These are phyloP conservation scores for Hermaeophaga mercurialis DNA, from an alignment of 2,888 invertebrate species.

Conservation along the genomic window DNA sequence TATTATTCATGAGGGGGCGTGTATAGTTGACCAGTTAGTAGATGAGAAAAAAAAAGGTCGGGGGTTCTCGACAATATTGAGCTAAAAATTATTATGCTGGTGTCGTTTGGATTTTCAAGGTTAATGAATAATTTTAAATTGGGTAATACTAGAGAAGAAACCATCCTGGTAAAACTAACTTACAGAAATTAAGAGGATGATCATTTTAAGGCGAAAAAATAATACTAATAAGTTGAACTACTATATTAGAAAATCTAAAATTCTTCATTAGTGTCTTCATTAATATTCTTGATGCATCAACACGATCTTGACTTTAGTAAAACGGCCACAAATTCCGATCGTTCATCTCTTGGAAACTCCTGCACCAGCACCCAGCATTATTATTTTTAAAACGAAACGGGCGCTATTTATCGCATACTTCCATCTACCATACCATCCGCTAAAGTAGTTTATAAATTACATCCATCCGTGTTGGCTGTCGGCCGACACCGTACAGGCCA, in stretches of 20 bases:
- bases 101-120: no score
- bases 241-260: background rate
- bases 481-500: conserved; percentile 28
- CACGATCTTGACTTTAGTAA: background rate
- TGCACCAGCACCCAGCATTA: background rate
- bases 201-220: no score
- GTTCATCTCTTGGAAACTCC: conserved; percentile 7
- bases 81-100: no score
- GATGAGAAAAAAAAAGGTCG: no score
- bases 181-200: no score
- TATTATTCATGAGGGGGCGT: background rate
- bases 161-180: no score
- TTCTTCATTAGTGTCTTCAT: background rate
- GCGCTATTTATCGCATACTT: conserved; percentile 21
- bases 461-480: conserved; percentile 33
- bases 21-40: background rate
- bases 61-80: no score
- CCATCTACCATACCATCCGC: conserved; percentile 21
- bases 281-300: background rate
- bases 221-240: no score
- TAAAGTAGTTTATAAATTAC: conserved; percentile 28
- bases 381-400: conserved; percentile 16
- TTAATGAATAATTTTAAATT: no score
- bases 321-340: conserved; percentile 1
- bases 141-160: no score